Evolutionary conservation across 2,888 invertebrate species (phyloP).

Genomic region (Trisateles emortualis): DNA sequence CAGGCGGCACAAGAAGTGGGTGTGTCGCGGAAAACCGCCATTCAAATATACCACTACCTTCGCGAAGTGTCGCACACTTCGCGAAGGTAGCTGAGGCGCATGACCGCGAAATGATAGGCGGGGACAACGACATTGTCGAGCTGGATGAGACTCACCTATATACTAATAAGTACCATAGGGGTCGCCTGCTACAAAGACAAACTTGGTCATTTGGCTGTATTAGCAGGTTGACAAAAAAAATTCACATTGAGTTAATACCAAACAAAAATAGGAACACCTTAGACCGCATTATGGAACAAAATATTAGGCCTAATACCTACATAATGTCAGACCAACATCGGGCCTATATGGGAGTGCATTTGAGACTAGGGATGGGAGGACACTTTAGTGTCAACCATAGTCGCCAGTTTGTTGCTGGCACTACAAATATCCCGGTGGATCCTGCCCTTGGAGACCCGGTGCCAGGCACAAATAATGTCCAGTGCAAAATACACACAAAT

Average conservation of each 20-base stretch:
- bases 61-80: constrained; percentile 7
- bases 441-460: too few species aligned
- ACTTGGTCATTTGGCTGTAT: constrained; percentile 7
- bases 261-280: too few species aligned
- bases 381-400: not conserved
- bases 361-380: not conserved
- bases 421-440: not conserved
- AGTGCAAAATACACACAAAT: too few species aligned
- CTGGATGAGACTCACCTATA: constrained; percentile 13
- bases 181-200: constrained; percentile 8
- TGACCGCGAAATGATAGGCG: too few species aligned
- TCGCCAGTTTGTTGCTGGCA: not conserved
- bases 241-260: not conserved
- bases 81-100: constrained; percentile 7
- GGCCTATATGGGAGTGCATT: not conserved
- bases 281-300: too few species aligned
- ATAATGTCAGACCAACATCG: too few species aligned
- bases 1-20: too few species aligned
- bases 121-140: constrained; percentile 13
- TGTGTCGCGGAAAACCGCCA: too few species aligned
- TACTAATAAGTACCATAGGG: constrained; percentile 15
- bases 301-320: too few species aligned
- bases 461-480: too few species aligned
- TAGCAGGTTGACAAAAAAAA: too few species aligned
- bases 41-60: too few species aligned